These are phyloP conservation scores for Patagioenas fasciata DNA, from an alignment of 2,113 vertebrate species.

Conservation along the genomic window DNA sequence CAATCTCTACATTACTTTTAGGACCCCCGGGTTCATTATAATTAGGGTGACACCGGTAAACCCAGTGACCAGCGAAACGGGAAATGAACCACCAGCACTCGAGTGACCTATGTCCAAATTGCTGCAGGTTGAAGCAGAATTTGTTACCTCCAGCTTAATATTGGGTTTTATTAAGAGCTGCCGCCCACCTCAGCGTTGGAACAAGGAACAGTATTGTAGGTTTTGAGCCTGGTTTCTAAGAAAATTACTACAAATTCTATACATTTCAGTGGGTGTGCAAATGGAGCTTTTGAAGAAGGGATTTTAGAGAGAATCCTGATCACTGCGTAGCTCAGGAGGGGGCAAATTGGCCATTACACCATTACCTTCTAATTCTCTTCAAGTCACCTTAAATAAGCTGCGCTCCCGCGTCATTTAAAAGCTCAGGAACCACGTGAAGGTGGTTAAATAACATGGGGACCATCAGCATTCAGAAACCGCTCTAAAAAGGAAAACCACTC, in stretches of 20 bases:
- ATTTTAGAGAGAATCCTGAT: not conserved
- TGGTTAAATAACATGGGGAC: accelerated
- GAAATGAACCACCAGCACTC: not conserved
- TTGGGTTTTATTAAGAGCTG: not conserved
- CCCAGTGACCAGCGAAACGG: not conserved
- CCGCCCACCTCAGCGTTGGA: not conserved
- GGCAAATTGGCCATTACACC: not conserved
- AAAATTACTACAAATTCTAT: not conserved
- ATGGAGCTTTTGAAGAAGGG: not conserved
- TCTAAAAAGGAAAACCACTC: not conserved
- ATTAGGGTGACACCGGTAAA: not conserved
- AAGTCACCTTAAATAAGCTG: not conserved
- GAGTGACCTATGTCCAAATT: not conserved
- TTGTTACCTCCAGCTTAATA: not conserved
- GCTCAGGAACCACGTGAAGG: not conserved
- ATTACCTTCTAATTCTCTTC: not conserved
- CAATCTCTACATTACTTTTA: not conserved
- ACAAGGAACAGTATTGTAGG: not conserved
- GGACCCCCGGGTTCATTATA: not conserved
- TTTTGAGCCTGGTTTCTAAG: not conserved
- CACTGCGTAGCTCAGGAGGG: too few relatives aligned
- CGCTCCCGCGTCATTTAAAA: not conserved
- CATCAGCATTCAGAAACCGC: not conserved
- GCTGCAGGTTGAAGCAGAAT: not conserved
- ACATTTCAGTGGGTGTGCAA: not conserved